These are phyloP conservation scores for Phorcus lineatus DNA, from an alignment of 2,888 invertebrate species.

Conservation along the genomic window DNA sequence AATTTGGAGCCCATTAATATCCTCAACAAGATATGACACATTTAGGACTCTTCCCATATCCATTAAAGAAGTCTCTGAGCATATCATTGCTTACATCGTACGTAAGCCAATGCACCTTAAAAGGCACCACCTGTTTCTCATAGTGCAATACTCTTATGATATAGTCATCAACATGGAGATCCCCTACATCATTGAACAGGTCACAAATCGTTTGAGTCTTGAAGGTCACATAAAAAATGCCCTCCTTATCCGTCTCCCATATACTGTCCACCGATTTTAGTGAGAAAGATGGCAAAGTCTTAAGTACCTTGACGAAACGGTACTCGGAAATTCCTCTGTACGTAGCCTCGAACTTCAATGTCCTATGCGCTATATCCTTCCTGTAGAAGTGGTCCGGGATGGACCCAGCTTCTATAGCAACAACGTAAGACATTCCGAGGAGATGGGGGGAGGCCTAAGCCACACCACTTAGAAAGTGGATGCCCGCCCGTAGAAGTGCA, in stretches of 20 bases:
- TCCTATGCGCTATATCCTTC: neutral
- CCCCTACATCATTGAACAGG: neutral
- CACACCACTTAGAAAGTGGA: neutral
- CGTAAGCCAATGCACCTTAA: neutral
- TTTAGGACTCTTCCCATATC: neutral
- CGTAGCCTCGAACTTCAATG: neutral
- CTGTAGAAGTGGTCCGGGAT: neutral
- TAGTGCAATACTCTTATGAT: neutral
- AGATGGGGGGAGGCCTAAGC: neutral
- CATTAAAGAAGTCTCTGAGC: neutral
- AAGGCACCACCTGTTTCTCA: neutral
- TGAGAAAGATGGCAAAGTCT: neutral
- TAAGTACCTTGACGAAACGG: neutral
- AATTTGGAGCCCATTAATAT: neutral
- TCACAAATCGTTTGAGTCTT: neutral
- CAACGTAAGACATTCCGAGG: neutral
- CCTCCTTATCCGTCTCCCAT: neutral
- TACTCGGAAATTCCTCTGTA: neutral
- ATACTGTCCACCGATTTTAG: neutral
- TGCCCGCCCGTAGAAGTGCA: neutral
- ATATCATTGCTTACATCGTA: neutral
- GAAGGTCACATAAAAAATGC: constrained; percentile 1
- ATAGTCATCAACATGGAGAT: neutral
- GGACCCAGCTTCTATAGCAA: neutral
- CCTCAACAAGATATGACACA: neutral